These are phyloP conservation scores for Chouioia cunea DNA, from an alignment of 2,888 invertebrate species.

Conservation along the genomic window DNA sequence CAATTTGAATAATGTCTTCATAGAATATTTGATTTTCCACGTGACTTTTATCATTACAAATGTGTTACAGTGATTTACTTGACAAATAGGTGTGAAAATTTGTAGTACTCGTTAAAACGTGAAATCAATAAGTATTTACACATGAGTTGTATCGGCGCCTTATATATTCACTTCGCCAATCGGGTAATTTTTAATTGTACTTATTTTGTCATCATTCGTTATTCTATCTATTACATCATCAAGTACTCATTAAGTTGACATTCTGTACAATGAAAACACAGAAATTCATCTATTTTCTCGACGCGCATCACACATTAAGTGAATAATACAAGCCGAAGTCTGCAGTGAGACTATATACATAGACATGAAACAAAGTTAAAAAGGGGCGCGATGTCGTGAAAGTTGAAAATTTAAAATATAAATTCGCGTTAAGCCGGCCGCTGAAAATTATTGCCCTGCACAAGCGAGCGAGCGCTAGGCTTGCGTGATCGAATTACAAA, in stretches of 20 bases:
- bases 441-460: conserved; percentile 55
- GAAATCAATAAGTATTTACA: not conserved
- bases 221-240: too few relatives aligned
- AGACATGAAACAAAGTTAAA: not conserved
- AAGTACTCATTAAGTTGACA: conserved; percentile 25
- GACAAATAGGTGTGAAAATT: not conserved
- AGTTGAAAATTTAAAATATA: conserved; percentile 52
- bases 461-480: conserved; percentile 45
- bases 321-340: not conserved
- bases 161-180: too few relatives aligned
- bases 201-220: too few relatives aligned
- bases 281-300: conserved; percentile 9
- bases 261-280: too few relatives aligned
- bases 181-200: too few relatives aligned
- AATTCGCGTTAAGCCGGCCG: conserved; percentile 61
- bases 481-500: conserved; percentile 64
- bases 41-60: too few relatives aligned
- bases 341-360: too few relatives aligned
- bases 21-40: too few relatives aligned
- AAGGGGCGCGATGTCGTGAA: conserved; percentile 32
- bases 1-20: too few relatives aligned
- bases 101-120: not conserved
- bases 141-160: too few relatives aligned
- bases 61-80: too few relatives aligned
- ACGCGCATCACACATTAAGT: conserved; percentile 6